phyloP scores from a whole-genome alignment of 2,797 vertebrate species.

The Champsocephalus gunnari region DNA sequence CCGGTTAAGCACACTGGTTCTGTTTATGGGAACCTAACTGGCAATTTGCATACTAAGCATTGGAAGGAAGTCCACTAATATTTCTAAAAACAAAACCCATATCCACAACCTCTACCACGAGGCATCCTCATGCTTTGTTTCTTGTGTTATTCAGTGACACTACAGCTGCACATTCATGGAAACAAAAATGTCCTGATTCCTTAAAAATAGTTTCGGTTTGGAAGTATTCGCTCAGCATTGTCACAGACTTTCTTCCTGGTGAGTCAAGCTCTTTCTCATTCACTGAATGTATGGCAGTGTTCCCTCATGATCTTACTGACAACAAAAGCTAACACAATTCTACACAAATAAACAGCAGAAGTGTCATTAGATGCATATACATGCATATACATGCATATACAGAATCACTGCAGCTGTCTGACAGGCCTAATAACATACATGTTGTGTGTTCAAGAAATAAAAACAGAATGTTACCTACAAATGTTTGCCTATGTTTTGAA shows the following conservation, averaged over 20 bases:
- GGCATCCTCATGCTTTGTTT: constrained; percentile 7
- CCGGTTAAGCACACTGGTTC: neutral
- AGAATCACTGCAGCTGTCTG: constrained; percentile 2
- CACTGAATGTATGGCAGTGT: neutral
- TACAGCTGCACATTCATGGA: constrained; percentile 5
- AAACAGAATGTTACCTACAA: neutral
- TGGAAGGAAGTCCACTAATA: constrained; percentile 29
- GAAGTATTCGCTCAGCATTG: neutral
- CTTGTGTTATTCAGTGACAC: constrained; percentile 11
- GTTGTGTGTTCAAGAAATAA: neutral
- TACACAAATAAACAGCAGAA: neutral
- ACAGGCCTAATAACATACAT: neutral
- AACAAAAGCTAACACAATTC: neutral
- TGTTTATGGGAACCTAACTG: constrained; percentile 23
- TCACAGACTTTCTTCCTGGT: neutral
- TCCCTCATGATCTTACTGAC: neutral
- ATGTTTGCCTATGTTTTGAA: neutral
- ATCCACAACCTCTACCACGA: neutral
- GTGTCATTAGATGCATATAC: neutral
- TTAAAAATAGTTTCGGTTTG: constrained; percentile 28
- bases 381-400: neutral
- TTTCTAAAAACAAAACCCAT: constrained; percentile 32
- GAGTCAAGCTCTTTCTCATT: constrained; percentile 23
- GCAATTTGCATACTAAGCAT: neutral
- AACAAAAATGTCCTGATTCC: constrained; percentile 28